phyloP scores from a whole-genome alignment of 2,797 vertebrate genomes.

The Prunella strophiata region DNA sequence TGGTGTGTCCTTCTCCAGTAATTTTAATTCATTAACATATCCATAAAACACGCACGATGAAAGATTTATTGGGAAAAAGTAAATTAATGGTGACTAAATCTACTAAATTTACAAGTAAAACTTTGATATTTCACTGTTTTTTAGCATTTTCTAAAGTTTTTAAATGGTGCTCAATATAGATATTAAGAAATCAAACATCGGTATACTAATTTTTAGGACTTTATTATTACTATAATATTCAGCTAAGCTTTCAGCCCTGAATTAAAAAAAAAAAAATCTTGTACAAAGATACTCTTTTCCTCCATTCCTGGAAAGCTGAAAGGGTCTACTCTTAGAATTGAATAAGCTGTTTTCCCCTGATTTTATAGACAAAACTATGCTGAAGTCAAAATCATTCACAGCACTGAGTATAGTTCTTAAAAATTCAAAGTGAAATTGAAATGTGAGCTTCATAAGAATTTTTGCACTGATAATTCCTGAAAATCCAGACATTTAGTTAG shows the following conservation, averaged over 20 bases:
- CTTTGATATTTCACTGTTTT: background rate
- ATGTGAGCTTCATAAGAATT: background rate
- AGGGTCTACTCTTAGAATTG: background rate
- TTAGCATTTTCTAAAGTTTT: background rate
- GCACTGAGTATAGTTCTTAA: background rate
- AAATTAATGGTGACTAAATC: background rate
- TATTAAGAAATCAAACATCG: background rate
- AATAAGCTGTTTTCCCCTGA: background rate
- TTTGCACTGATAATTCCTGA: background rate
- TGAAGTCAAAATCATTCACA: background rate
- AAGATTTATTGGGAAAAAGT: background rate
- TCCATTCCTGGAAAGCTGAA: background rate
- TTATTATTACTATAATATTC: background rate
- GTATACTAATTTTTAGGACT: background rate
- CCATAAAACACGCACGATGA: background rate
- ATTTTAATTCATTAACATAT: background rate
- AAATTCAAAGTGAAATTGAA: background rate
- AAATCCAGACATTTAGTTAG: background rate
- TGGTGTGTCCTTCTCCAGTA: background rate
- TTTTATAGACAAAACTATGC: background rate
- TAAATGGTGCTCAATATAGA: background rate
- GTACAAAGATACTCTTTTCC: background rate
- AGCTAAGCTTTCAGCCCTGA: background rate
- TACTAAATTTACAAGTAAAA: background rate
- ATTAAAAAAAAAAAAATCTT: background rate